Percentiles rank a stretch among this genome's conserved stretches.
Evolutionary conservation across 1,140 invertebrate species (phyloP).

Genomic region (Drosophila subpulchrella): DNA sequence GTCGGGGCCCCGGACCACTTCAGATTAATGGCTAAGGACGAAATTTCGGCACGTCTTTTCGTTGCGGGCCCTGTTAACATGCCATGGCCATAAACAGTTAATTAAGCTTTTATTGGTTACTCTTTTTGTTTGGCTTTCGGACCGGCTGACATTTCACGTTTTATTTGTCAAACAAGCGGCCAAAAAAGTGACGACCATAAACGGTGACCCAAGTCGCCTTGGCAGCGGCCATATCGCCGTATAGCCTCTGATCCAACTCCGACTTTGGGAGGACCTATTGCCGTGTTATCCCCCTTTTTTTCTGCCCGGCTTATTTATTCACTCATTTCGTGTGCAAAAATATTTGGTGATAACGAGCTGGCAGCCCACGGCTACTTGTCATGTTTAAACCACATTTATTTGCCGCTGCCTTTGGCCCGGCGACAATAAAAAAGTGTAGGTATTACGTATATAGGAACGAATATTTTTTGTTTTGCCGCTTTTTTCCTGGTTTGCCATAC

Average conservation of each 20-base stretch:
- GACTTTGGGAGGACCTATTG: constrained; percentile 27
- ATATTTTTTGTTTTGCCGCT: constrained; percentile 31
- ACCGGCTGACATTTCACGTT: constrained; percentile 72
- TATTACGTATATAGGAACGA: constrained; percentile 10
- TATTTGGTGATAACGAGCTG: constrained; percentile 82
- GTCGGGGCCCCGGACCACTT: constrained; percentile 18
- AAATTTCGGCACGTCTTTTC: constrained; percentile 33
- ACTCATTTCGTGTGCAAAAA: constrained; percentile 80
- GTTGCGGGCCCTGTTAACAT: constrained; percentile 63
- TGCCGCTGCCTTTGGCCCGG: constrained; percentile 36
- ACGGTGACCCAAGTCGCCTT: constrained; percentile 43
- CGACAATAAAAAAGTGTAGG: constrained; percentile 65
- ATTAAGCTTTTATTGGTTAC: constrained; percentile 83
- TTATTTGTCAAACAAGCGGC: constrained; percentile 76
- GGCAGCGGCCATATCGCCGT: constrained; percentile 9
- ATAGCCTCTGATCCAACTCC: constrained; percentile 17
- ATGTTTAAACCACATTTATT: constrained; percentile 83
- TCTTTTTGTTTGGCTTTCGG: constrained; percentile 63
- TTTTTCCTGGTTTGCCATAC: constrained; percentile 34
- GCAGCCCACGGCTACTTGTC: constrained; percentile 70
- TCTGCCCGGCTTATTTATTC: constrained; percentile 68
- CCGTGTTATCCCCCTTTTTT: constrained; percentile 38
- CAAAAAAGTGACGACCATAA: constrained; percentile 79
- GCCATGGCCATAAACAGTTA: constrained; percentile 81
- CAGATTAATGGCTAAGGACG: constrained; percentile 64